Evolutionary conservation across 2,888 invertebrate genomes (phyloP).

Genomic region (Melipona bicolor): DNA sequence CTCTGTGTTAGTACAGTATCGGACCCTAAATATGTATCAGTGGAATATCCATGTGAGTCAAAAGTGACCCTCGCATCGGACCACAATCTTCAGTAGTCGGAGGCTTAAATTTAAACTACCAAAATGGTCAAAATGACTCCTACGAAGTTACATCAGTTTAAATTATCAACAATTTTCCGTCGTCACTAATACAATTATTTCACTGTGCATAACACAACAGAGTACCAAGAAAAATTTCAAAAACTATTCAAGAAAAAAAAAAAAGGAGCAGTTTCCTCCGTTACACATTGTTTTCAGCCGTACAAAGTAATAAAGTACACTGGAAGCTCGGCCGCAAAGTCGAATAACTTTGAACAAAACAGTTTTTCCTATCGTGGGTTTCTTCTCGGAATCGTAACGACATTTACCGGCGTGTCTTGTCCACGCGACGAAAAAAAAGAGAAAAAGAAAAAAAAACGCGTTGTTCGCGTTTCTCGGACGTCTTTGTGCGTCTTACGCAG

Average conservation of each 20-base stretch:
- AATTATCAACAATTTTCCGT: no score
- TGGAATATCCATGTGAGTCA: no score
- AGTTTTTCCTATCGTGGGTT: neutral
- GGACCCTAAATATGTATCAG: no score
- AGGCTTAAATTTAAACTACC: no score
- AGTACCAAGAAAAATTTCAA: neutral
- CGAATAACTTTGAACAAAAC: neutral
- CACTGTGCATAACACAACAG: neutral
- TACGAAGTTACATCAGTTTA: no score
- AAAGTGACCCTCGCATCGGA: no score
- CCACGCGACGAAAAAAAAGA: neutral
- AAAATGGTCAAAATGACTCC: no score
- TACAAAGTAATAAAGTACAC: neutral
- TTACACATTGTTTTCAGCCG: neutral
- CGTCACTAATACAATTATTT: no score
- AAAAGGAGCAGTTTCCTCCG: neutral
- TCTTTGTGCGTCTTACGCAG: constrained; percentile 21
- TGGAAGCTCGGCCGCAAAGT: neutral
- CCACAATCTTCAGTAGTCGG: no score
- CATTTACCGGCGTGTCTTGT: neutral
- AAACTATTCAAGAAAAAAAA: neutral
- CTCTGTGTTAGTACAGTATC: no score
- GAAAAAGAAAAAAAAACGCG: neutral
- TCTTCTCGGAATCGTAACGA: neutral
- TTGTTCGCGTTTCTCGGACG: constrained; percentile 5